Base-by-base conservation (phyloP, 1,140 invertebrate genomes). In the Pristionchus pacificus region DNA sequence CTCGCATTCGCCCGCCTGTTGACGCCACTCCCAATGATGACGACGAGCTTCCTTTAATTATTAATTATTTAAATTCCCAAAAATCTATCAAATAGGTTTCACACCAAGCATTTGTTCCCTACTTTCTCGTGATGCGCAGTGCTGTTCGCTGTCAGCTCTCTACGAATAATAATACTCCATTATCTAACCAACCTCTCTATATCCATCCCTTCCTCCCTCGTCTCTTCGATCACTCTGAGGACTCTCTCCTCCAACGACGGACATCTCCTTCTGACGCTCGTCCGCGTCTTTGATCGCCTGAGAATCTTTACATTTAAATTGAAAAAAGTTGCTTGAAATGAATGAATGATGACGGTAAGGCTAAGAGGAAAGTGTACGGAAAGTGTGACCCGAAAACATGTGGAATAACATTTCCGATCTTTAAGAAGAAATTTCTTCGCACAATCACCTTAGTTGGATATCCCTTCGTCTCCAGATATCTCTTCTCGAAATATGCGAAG, bases 1-100 rank as follows among this genome's bases (percentile, higher is more conserved):
- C 65, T 83, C 81, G 58, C 82, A 83, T 63, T 83, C 81, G 13
- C 82, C 82, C 64, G 70, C 74, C 59, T 83, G 81, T 65, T 83
- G 81, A 24, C 81, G 72, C 15, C 80, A 71, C 65, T 84, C 79
- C 78, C 79, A 80, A n/a, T 49, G 6, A 6, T 49, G 6, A 10
- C 38, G 19, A 49, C 19, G 38, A 19, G 19, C 38, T 49, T 49
- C 38, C 78, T 76, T 62, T 80, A 77, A 60, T 82, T 72, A 15
- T 74, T 79, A 28, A 82, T 82, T 24, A 80, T 79, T 19, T 76
- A 67, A 15, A n/a, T n/a, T n/a, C n/a, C n/a, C n/a, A n/a, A n/a
- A n/a, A n/a, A n/a, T n/a, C n/a, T n/a, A n/a, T n/a, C n/a, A n/a
- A n/a, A n/a, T n/a, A n/a, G n/a, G n/a, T n/a, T n/a, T n/a, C n/a